Conservation (phyloP, 53 echinoderm and acorn worm genomes). For the Henricia sp. region DNA sequence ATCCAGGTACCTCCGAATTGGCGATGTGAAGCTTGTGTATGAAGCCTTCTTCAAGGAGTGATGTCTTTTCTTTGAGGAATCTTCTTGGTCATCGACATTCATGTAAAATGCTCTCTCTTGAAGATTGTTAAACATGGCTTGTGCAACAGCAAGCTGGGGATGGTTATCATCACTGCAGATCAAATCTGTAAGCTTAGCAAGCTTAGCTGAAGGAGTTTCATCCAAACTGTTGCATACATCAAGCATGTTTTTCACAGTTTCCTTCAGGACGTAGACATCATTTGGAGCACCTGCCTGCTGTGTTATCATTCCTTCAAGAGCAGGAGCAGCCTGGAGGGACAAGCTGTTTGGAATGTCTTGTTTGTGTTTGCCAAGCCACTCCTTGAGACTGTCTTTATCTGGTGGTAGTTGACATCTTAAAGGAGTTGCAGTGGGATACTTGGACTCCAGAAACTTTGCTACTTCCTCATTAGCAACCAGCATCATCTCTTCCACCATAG, state of each 20-base stretch:
- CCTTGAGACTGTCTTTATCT: conserved; percentile 43
- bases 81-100: conserved; percentile 62
- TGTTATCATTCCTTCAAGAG: not conserved
- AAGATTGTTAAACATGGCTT: conserved; percentile 45
- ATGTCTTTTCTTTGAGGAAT: not conserved
- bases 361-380: conserved; percentile 55
- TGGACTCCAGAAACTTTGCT: conserved; percentile 53
- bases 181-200: conserved; percentile 58
- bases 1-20: conserved; percentile 87
- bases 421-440: conserved; percentile 58
- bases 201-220: not conserved
- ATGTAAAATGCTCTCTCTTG: conserved; percentile 64
- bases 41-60: conserved; percentile 46
- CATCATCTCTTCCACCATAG: conserved; percentile 80
- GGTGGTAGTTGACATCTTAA: conserved; percentile 80
- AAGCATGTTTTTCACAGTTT: not conserved
- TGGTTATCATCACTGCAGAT: conserved; percentile 76
- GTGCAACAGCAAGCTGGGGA: conserved; percentile 71
- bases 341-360: conserved; percentile 63
- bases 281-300: not conserved
- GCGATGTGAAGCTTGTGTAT: conserved; percentile 83
- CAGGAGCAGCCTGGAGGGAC: conserved; percentile 12
- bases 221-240: not conserved
- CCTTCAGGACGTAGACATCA: not conserved
- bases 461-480: conserved; percentile 70